phyloP scores from a whole-genome alignment of 2,113 vertebrate species.

The Neopipo cinnamomea region DNA sequence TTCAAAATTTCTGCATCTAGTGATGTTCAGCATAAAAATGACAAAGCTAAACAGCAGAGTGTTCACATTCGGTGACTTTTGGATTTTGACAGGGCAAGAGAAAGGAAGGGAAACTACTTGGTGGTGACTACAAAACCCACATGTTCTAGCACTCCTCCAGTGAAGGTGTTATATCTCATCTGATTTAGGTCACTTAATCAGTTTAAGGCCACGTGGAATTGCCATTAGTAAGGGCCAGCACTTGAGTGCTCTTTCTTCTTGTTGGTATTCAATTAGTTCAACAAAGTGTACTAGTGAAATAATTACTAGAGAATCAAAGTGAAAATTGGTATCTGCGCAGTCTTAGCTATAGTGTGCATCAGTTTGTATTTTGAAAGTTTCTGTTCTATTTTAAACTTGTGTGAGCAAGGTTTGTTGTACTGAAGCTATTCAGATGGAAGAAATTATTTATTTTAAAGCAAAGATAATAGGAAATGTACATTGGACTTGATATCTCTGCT shows the following conservation, averaged over 20 bases:
- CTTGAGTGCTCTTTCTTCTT: not conserved
- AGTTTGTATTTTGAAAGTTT: not conserved
- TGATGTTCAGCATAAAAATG: not conserved
- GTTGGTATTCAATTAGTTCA: not conserved
- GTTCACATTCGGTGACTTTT: not conserved
- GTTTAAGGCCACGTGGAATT: not conserved
- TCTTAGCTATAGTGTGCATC: not conserved
- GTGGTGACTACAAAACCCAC: fast-evolving
- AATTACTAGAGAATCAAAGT: not conserved
- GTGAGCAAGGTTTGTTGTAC: not conserved
- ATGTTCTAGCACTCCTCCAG: fast-evolving
- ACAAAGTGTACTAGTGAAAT: not conserved
- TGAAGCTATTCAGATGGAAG: not conserved
- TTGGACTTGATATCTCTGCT: not conserved
- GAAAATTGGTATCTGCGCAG: not conserved
- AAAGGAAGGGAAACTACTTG: not conserved
- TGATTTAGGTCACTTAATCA: conserved; percentile 8
- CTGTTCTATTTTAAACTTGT: not conserved
- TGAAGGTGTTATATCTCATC: not conserved
- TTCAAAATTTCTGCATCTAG: not conserved
- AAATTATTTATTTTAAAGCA: not conserved
- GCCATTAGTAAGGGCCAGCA: not conserved
- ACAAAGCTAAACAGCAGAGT: not conserved
- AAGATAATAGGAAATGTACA: not conserved
- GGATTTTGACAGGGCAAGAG: not conserved